Percentiles rank a stretch among this genome's conserved stretches.
Evolutionary conservation across 2,888 invertebrate species (phyloP).

Genomic region (Craniophora ligustri): DNA sequence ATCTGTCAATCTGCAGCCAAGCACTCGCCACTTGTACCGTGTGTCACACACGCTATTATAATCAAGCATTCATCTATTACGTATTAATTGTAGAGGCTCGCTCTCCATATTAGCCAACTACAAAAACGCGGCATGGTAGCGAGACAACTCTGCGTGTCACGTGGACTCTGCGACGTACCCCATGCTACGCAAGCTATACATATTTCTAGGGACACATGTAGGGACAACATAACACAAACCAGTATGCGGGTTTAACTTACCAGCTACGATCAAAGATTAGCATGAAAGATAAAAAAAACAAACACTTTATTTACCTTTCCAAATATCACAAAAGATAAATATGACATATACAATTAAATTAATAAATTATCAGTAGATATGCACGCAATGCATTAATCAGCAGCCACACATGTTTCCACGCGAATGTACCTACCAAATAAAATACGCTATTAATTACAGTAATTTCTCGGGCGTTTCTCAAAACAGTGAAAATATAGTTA

Average conservation of each 20-base stretch:
- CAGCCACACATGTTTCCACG: constrained; percentile 1
- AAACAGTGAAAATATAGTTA: constrained; percentile 3
- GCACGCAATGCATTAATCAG: constrained; percentile 2
- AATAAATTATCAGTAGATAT: background rate
- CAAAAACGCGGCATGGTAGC: no score
- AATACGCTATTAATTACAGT: constrained; percentile 6
- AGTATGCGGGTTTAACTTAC: constrained; percentile 31
- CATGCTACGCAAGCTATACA: constrained; percentile 20
- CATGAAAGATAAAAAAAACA: constrained; percentile 49
- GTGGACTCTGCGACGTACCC: background rate
- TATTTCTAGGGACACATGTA: constrained; percentile 2
- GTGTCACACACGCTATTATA: no score
- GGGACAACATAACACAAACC: constrained; percentile 13
- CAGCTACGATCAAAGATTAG: constrained; percentile 41
- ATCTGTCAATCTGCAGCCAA: background rate
- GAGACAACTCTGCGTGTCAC: no score
- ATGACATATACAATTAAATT: background rate
- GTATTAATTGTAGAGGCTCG: no score
- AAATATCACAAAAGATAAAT: constrained; percentile 7
- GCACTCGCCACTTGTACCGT: no score
- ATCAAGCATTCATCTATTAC: no score
- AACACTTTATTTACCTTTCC: constrained; percentile 21
- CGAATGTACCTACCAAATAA: constrained; percentile 5
- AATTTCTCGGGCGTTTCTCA: constrained; percentile 6
- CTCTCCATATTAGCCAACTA: no score